phyloP scores from a whole-genome alignment of 2,888 invertebrate species.

The Lithophane socia region DNA sequence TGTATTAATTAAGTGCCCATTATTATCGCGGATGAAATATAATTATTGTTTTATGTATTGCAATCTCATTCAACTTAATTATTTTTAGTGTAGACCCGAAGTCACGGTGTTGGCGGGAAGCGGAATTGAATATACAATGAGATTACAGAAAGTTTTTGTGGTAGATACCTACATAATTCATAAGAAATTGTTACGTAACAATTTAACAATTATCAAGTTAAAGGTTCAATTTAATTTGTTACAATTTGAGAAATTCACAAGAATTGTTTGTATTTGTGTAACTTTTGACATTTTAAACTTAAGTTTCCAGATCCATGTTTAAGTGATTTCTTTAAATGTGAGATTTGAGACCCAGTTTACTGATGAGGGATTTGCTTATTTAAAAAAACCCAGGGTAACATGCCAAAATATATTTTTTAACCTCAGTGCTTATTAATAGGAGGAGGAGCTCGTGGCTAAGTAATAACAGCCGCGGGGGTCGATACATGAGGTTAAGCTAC shows the following conservation, averaged over 20 bases:
- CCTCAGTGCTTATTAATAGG: not conserved
- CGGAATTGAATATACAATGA: not conserved
- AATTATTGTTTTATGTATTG: conserved; percentile 75
- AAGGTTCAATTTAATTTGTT: not conserved
- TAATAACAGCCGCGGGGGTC: too few relatives aligned
- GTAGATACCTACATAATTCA: too few relatives aligned
- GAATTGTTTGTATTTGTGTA: not conserved
- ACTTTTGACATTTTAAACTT: not conserved
- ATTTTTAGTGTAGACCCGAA: conserved; percentile 58
- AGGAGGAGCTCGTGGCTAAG: too few relatives aligned
- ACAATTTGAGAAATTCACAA: not conserved
- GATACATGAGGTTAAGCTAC: too few relatives aligned
- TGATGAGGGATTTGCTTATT: not conserved
- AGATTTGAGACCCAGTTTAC: not conserved
- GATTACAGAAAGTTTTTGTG: not conserved
- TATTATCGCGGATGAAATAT: conserved; percentile 71
- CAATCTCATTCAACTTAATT: conserved; percentile 75
- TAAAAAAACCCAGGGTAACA: not conserved
- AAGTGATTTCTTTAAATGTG: not conserved
- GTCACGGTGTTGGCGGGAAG: conserved; percentile 25
- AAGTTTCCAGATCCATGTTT: not conserved
- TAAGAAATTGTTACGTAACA: conserved; percentile 3
- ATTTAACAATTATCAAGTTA: not conserved
- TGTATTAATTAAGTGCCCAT: conserved; percentile 68
- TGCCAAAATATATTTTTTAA: not conserved